Evolutionary conservation across 2,113 vertebrate species (phyloP).

Genomic region (Silurus glanis): DNA sequence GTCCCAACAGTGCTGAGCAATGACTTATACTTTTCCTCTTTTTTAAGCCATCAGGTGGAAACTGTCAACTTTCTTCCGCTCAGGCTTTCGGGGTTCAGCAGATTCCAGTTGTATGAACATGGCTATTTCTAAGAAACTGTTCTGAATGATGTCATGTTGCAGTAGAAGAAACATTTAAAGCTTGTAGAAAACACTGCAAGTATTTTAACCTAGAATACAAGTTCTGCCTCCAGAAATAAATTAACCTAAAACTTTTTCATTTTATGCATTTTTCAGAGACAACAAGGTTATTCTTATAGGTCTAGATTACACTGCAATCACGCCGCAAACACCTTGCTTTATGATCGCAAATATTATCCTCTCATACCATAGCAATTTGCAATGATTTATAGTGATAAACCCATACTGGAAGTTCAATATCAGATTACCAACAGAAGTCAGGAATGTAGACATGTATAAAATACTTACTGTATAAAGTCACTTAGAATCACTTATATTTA

Average conservation of each 20-base stretch:
- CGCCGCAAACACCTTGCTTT: neutral
- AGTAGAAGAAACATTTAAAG: neutral
- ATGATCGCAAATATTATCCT: neutral
- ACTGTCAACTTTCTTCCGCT: constrained; percentile 5
- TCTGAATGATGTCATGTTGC: neutral
- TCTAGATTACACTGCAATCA: neutral
- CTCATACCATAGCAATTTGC: neutral
- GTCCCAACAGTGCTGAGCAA: constrained; percentile 29
- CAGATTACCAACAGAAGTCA: neutral
- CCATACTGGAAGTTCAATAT: no score
- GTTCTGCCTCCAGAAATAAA: neutral
- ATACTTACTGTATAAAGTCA: neutral
- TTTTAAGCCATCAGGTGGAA: constrained; percentile 12
- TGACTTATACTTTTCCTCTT: neutral
- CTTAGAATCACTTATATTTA: neutral
- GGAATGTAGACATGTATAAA: neutral
- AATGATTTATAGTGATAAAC: no score
- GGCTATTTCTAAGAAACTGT: neutral
- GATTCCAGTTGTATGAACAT: neutral
- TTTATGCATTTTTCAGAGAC: neutral
- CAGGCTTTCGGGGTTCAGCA: neutral
- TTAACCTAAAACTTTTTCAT: neutral
- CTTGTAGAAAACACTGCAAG: neutral
- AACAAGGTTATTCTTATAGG: neutral
- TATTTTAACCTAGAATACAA: neutral